Percentiles rank a stretch among this genome's conserved stretches.
Conservation (phyloP, 2,113 vertebrate genomes). For the Atlantisia rogersi region DNA sequence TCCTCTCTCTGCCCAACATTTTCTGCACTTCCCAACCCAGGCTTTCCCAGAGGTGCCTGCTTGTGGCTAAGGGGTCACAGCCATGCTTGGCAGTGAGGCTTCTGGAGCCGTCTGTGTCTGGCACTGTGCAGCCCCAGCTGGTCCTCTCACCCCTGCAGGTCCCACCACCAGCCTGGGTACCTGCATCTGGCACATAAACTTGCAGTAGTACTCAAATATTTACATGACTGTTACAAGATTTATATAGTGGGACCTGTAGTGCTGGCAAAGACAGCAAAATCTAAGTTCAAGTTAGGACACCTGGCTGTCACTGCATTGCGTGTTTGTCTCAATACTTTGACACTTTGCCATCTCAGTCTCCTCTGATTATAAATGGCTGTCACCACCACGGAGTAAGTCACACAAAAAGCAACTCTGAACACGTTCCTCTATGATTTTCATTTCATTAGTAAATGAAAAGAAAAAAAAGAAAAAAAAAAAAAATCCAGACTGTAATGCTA, state of each 20-base stretch:
- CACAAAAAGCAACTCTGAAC: not conserved
- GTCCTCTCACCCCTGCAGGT: not conserved
- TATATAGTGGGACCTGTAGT: not conserved
- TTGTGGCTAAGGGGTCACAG: not conserved
- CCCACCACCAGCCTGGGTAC: not conserved
- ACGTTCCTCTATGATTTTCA: not conserved
- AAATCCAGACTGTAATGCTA: not conserved
- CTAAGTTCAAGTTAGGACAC: not conserved
- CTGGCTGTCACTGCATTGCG: not conserved
- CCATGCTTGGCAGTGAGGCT: not conserved
- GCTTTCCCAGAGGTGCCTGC: not conserved
- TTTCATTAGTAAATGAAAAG: not conserved
- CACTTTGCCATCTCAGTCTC: not conserved
- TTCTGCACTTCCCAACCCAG: not conserved
- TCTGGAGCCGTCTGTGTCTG: rapidly evolving
- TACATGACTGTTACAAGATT: not conserved
- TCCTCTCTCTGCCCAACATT: not conserved
- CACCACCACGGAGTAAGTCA: not conserved
- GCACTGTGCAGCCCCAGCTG: rapidly evolving
- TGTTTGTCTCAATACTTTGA: not conserved
- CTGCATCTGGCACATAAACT: not conserved
- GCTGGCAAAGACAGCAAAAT: not conserved
- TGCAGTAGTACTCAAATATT: not conserved
- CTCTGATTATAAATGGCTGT: not conserved
- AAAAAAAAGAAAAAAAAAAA: not conserved